Conservation (phyloP, 2,888 invertebrate genomes). For the Nemoura dubitans region DNA sequence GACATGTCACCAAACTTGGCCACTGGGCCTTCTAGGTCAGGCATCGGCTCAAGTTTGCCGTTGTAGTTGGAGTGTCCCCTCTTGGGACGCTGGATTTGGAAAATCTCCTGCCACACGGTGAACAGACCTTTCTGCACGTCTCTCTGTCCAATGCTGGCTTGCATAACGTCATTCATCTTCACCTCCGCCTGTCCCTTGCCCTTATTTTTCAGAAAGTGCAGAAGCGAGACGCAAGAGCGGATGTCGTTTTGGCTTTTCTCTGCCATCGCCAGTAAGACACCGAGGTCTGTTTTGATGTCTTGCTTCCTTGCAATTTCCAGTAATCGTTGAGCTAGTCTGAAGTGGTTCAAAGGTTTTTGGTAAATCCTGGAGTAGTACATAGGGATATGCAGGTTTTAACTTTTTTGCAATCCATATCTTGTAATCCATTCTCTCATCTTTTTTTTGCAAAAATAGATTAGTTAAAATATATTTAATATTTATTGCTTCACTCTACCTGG, state of each 20-base stretch:
- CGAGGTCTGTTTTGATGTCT: slow-evolving; percentile 72
- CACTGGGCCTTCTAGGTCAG: slow-evolving; percentile 39
- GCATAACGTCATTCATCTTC: slow-evolving; percentile 67
- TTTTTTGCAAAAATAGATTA: too few relatives aligned
- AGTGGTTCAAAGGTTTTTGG: background rate
- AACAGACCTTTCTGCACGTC: slow-evolving; percentile 88
- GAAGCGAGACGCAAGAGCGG: slow-evolving; percentile 87
- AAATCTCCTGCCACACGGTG: slow-evolving; percentile 83
- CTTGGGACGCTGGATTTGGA: slow-evolving; percentile 62
- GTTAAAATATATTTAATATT: too few relatives aligned
- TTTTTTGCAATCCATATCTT: too few relatives aligned
- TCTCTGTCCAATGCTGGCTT: slow-evolving; percentile 81
- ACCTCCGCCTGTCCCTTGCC: slow-evolving; percentile 58
- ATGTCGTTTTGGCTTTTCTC: slow-evolving; percentile 90
- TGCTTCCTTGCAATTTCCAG: slow-evolving; percentile 74
- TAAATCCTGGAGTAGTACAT: background rate
- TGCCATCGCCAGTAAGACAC: slow-evolving; percentile 78
- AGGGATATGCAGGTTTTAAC: too few relatives aligned
- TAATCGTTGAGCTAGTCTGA: slow-evolving; percentile 68
- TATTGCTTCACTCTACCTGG: slow-evolving; percentile 54
- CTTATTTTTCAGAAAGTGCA: slow-evolving; percentile 74
- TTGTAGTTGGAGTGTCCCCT: background rate
- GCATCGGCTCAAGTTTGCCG: slow-evolving; percentile 41
- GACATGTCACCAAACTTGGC: slow-evolving; percentile 41
- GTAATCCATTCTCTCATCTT: too few relatives aligned